These are phyloP conservation scores for Thelaira solivaga DNA, from an alignment of 2,888 invertebrate species.

Conservation along the genomic window DNA sequence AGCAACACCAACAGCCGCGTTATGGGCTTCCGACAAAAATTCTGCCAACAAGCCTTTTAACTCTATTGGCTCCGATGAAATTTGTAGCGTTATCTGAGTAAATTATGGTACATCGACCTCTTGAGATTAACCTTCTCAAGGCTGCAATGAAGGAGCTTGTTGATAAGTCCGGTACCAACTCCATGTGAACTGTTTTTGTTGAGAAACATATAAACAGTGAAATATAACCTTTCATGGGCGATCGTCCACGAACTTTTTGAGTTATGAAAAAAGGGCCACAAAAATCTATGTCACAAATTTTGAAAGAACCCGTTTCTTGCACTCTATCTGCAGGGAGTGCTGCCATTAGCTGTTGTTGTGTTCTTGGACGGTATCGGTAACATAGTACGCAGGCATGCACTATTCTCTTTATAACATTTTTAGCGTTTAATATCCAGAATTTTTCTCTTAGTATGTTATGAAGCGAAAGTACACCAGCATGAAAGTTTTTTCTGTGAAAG, in stretches of 20 bases:
- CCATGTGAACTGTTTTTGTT: too few relatives aligned
- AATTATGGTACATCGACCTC: too few relatives aligned
- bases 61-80: too few relatives aligned
- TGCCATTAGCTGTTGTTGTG: not conserved
- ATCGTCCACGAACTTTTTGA: not conserved
- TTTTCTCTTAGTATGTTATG: not conserved
- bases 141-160: too few relatives aligned
- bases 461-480: not conserved
- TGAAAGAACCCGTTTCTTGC: too few relatives aligned
- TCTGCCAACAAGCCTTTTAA: too few relatives aligned
- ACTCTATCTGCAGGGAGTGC: too few relatives aligned
- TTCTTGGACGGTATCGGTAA: not conserved
- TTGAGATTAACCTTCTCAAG: too few relatives aligned
- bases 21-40: too few relatives aligned
- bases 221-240: not conserved
- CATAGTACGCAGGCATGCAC: not conserved
- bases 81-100: too few relatives aligned
- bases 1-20: too few relatives aligned
- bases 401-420: not conserved
- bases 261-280: not conserved
- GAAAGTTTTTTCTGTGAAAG: not conserved
- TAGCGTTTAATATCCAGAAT: not conserved
- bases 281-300: not conserved
- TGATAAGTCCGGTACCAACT: too few relatives aligned
- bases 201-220: conserved; percentile 9